A percentile compares a stretch with the other conserved stretches of the same genome.
phyloP scores from a whole-genome alignment of 2,888 invertebrate genomes.

The Boloria selene region DNA sequence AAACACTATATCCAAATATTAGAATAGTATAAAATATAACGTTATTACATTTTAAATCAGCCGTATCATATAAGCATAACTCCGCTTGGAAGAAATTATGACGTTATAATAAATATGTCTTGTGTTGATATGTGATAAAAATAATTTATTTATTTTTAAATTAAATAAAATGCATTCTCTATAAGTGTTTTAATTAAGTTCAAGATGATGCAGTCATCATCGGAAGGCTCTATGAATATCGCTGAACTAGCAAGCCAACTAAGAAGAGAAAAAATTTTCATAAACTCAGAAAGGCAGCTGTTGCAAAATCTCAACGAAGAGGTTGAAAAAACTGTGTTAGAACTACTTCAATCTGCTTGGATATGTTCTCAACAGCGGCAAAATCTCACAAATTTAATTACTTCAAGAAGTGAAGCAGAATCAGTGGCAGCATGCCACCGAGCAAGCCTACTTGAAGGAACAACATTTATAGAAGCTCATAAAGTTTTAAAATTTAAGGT shows the following conservation, averaged over 20 bases:
- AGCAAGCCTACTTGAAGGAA: constrained; percentile 68
- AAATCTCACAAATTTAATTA: constrained; percentile 88
- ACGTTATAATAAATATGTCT: constrained; percentile 33
- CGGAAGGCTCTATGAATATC: constrained; percentile 77
- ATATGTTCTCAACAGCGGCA: constrained; percentile 93
- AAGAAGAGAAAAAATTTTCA: constrained; percentile 92
- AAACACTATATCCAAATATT: not conserved
- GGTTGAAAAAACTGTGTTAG: constrained; percentile 81
- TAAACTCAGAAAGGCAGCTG: constrained; percentile 91
- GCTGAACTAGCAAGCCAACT: constrained; percentile 83
- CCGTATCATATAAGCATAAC: constrained; percentile 15
- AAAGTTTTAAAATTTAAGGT: constrained; percentile 93
- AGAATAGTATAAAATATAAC: not conserved
- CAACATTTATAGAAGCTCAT: constrained; percentile 89
- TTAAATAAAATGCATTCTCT: constrained; percentile 49
- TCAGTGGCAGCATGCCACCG: constrained; percentile 89
- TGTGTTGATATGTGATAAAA: constrained; percentile 41
- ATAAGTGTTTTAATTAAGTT: constrained; percentile 44
- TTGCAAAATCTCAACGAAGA: constrained; percentile 89
- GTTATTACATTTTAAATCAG: not conserved
- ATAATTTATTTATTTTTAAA: constrained; percentile 15
- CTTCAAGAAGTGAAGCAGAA: constrained; percentile 88
- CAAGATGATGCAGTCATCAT: constrained; percentile 75
- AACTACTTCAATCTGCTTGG: constrained; percentile 90
- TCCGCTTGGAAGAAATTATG: constrained; percentile 27